Evolutionary conservation across 2,888 invertebrate species (phyloP), one percentile per base, ranked within the genome.

Genomic region (Catocala sponsa): DNA sequence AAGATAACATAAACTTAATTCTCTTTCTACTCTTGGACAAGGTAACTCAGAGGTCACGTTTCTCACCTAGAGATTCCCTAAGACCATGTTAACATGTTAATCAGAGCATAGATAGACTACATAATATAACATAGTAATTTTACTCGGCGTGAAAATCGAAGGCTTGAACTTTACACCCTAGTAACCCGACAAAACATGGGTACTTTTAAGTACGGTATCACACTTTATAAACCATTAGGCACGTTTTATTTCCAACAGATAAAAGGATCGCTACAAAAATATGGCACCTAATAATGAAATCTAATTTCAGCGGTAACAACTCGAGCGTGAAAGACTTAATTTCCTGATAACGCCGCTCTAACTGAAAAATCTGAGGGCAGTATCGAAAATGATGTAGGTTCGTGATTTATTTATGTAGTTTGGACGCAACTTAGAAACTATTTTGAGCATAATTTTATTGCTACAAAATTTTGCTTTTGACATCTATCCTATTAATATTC

Each of bases 261-360:
- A 59, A 59, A 49, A 55, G 33, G 13, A 10, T 49, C 6, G 4
- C n/a, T 44, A 54, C 50, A 59, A 72, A 65, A 71, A 68, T 68
- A 56, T 55, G 55, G 42, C 55, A 67, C 59, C 35, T 66, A 51
- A 60, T 68, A 59, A 57, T 47, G 65, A 52, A 70, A 72, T 62
- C 59, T 72, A 65, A 74, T 78, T 68, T 68, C 55, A 65, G 49
- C 35, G n/a, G 38, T 11, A 51, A 43, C 69, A 58, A 47, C 60
- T 65, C 63, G 66, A 72, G 67, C 70, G 69, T 59, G 56, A 65
- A 73, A 57, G 60, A 68, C 68, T 81, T 76, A 70, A 79, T 81
- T 82, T 77, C 70, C 80, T 74, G 74, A 68, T 71, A 73, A 68
- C 66, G 65, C 67, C 59, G 65, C 70, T 65, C 43, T 60, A 73